These are phyloP conservation scores for Lepus europaeus DNA, from an alignment of 2,113 vertebrate species.

Conservation along the genomic window DNA sequence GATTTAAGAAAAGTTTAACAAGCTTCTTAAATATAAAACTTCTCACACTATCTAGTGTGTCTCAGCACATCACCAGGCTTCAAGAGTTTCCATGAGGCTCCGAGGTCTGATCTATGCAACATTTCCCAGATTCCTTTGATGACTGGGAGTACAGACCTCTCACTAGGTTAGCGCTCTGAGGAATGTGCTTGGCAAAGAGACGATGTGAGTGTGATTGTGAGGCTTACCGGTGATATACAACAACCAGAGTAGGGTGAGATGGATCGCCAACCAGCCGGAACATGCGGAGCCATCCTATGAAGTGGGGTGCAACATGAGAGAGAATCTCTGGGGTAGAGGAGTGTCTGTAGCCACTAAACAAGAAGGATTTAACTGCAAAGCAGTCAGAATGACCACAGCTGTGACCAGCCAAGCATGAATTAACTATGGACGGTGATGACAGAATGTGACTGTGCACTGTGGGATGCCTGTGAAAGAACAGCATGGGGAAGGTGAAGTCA, in stretches of 20 bases:
- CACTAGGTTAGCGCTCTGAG: neutral
- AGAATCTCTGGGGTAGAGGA: neutral
- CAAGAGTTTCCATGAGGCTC: neutral
- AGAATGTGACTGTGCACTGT: neutral
- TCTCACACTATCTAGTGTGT: neutral
- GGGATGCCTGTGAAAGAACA: neutral
- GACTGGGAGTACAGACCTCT: neutral
- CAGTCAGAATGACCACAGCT: neutral
- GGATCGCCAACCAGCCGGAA: neutral
- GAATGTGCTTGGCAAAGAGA: neutral
- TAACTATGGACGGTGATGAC: neutral
- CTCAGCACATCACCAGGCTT: neutral
- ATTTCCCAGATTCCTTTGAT: neutral
- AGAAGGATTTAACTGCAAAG: neutral
- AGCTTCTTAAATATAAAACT: neutral
- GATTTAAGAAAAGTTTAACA: neutral
- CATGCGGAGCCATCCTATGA: neutral
- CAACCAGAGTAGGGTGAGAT: neutral
- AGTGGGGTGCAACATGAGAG: accelerated
- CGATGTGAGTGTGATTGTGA: neutral
- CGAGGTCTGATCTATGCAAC: neutral
- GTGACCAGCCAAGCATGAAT: neutral
- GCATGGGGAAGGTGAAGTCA: accelerated
- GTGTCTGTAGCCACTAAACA: neutral
- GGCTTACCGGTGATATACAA: neutral